phyloP scores from a whole-genome alignment of 2,113 vertebrate species.

The Corythoichthys intestinalis region DNA sequence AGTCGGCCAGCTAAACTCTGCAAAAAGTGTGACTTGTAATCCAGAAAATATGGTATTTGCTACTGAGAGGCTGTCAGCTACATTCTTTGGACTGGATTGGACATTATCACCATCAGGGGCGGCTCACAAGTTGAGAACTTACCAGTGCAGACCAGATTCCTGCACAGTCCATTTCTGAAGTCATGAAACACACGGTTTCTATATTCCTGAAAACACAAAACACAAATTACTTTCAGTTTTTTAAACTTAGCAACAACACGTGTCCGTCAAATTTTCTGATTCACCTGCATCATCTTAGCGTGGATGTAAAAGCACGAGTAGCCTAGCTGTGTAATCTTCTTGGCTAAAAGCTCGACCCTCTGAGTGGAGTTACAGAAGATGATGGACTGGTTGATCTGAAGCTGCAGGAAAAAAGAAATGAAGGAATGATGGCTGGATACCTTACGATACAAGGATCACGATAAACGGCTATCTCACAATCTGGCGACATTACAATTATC shows the following conservation, averaged over 20 bases:
- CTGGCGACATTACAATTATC: no score
- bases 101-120: no score
- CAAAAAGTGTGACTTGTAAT: no score
- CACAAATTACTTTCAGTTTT: background rate
- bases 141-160: conserved; percentile 79
- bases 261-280: no score
- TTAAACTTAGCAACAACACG: no score
- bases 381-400: conserved; percentile 80
- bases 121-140: conserved; percentile 6
- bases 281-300: conserved; percentile 80
- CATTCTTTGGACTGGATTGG: no score
- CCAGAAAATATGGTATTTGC: no score
- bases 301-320: conserved; percentile 82
- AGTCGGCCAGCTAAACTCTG: no score
- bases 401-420: conserved; percentile 43
- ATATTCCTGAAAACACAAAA: conserved; percentile 57
- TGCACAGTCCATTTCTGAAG: conserved; percentile 78
- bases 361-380: conserved; percentile 81
- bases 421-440: no score
- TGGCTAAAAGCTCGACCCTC: conserved; percentile 76
- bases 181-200: conserved; percentile 74
- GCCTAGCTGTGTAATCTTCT: conserved; percentile 78
- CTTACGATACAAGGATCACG: no score
- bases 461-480: no score
- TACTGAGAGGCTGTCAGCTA: no score